Conservation (phyloP, 1,140 invertebrate genomes). For the Penaeus japonicus region DNA sequence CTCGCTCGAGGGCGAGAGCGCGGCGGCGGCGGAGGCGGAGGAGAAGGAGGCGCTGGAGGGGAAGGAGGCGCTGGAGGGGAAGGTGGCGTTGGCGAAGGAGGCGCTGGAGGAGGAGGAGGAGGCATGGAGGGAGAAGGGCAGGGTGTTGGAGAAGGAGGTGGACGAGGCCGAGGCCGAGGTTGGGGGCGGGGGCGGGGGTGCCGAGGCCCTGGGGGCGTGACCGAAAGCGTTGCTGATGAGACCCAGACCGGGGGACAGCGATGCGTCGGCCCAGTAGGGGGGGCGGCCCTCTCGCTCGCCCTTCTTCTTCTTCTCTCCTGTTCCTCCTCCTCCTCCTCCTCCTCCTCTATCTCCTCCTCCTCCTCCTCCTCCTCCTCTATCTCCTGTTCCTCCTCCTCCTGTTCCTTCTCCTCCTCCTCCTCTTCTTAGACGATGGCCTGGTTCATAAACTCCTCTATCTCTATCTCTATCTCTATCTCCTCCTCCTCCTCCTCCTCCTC, state of each 20-base stretch:
- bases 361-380: constrained; percentile 55
- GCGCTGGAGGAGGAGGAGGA: not conserved
- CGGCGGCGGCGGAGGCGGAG: not conserved
- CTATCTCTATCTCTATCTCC: no score
- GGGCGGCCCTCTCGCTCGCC: constrained; percentile 15
- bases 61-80: not conserved
- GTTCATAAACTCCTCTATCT: no score
- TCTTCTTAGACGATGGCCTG: no score
- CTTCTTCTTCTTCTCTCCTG: not conserved
- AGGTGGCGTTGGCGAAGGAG: not conserved
- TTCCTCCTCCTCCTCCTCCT: constrained; percentile 14
- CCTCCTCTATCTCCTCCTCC: constrained; percentile 52
- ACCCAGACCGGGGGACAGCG: constrained; percentile 41
- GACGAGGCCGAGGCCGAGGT: not conserved
- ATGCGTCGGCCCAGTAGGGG: constrained; percentile 53
- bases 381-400: not conserved
- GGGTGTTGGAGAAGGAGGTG: not conserved
- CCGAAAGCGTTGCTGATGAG: constrained; percentile 36
- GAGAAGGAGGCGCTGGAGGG: not conserved
- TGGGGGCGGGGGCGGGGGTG: not conserved
- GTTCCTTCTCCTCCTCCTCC: no score
- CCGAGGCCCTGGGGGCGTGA: constrained; percentile 9
- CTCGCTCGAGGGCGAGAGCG: not conserved
- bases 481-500: no score
- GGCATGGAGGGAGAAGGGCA: not conserved